Conservation (phyloP, 2,888 invertebrate species). For the Dilophus febrilis region DNA sequence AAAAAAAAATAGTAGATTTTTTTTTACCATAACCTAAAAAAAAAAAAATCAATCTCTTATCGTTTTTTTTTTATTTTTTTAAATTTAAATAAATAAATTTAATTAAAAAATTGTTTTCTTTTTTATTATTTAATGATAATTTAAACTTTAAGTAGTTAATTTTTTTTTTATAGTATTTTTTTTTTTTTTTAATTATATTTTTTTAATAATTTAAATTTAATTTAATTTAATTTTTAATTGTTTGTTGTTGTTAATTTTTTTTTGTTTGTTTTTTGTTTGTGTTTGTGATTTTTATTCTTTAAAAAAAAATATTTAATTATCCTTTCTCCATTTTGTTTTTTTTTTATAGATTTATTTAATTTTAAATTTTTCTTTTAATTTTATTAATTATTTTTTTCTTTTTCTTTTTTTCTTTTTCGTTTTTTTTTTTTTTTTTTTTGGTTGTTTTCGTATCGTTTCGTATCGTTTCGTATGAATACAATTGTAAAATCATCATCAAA, state of each 20-base stretch:
- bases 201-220: neutral
- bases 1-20: too few species aligned
- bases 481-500: neutral
- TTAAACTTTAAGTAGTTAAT: too few species aligned
- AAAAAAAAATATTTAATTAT: slow-evolving; percentile 20
- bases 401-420: neutral
- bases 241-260: neutral
- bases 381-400: slow-evolving; percentile 5
- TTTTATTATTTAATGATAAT: too few species aligned
- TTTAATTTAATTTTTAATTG: neutral
- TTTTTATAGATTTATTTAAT: slow-evolving; percentile 4
- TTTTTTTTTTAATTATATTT: neutral
- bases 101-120: too few species aligned
- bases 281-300: slow-evolving; percentile 6
- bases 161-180: neutral
- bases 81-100: too few species aligned
- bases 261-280: neutral
- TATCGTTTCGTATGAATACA: neutral
- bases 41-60: too few species aligned
- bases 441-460: too few species aligned
- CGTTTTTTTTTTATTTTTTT: too few species aligned
- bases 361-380: slow-evolving; percentile 5
- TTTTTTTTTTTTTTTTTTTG: neutral
- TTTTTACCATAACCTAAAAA: too few species aligned
- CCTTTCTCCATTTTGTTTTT: slow-evolving; percentile 16